A percentile compares a stretch with the other conserved stretches of the same genome.
Evolutionary conservation across 2,888 invertebrate genomes (phyloP).

Genomic region (Pollenia labialis): DNA sequence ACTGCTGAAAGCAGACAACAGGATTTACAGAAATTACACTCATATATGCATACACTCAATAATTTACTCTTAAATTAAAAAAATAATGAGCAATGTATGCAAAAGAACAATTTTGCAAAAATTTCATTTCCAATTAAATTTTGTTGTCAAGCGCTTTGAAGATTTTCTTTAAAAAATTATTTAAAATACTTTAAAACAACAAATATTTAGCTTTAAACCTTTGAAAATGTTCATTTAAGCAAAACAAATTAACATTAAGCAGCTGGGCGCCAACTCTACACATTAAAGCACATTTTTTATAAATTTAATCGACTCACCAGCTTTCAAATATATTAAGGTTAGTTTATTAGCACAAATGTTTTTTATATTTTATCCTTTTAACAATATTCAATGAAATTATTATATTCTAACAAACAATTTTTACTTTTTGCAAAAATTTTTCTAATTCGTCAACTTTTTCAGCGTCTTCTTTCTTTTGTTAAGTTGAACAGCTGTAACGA

Average conservation of each 20-base stretch:
- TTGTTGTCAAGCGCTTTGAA: slow-evolving; percentile 55
- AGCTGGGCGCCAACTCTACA: neutral
- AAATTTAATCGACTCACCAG: neutral
- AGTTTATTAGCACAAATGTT: neutral
- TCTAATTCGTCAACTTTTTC: neutral
- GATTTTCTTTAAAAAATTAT: slow-evolving; percentile 8
- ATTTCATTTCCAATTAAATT: neutral
- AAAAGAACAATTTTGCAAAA: slow-evolving; percentile 12
- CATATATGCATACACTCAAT: neutral
- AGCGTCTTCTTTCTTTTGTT: slow-evolving; percentile 38
- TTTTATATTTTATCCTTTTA: neutral
- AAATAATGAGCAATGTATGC: slow-evolving; percentile 12
- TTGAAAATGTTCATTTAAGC: neutral
- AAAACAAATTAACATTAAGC: neutral
- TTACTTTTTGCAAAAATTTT: neutral
- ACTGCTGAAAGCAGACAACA: slow-evolving; percentile 24
- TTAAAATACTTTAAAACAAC: neutral
- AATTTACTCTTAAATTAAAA: neutral
- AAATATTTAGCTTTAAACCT: neutral
- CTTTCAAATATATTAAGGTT: neutral
- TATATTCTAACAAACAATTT: neutral
- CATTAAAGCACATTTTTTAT: neutral
- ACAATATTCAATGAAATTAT: neutral
- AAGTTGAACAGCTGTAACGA: slow-evolving; percentile 41
- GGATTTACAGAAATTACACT: slow-evolving; percentile 41